Base-by-base conservation (phyloP, 2,888 invertebrate genomes). In the Helleia helle region DNA sequence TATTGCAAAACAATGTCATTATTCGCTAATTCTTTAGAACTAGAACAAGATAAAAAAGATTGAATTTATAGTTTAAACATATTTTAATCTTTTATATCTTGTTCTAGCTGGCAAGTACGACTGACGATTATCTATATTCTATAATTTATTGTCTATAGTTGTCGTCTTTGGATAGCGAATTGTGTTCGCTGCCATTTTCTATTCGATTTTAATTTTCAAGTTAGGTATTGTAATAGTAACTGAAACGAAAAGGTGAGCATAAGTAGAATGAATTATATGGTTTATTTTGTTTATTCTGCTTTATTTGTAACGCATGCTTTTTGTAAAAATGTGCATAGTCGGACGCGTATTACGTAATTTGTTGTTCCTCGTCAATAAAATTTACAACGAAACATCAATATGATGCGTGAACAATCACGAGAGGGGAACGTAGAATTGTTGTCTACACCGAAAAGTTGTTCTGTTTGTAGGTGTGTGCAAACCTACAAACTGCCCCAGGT, bases 381-480 rank as follows among this genome's bases (percentile, higher is more conserved):
- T 58, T 45, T 65, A 68, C 65, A 56, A 61, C 67, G 66, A 70
- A 62, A 66, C 63, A 66, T 65, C 68, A 71, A 55, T 61, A 62
- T 59, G 54, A 62, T 59, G 59, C 58, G 62, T 64, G 64, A 72
- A 66, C 70, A 63, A 60, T 61, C 62, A 63, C 70, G 60, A 67
- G 65, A 65, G 68, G 65, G 57, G 62, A 68, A 52, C 58, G 60
- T 65, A 72, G 80, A 81, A 62, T 75, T 75, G 83, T 69, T 77
- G 70, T 79, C 81, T 85, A 88, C 88, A 88, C 88, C 88, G 79
- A 87, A 87, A 83, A 88, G 88, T 88, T 88, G 73, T 88, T 88
- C 87, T 88, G 87, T 88, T 88, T 88, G 87, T 88, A 88, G 88
- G 88, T 88, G 84, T 83, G 83, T 81, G 77, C 83, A 72, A 81